Evolutionary conservation across 2,113 vertebrate species (phyloP).

Genomic region (Marmota monax): DNA sequence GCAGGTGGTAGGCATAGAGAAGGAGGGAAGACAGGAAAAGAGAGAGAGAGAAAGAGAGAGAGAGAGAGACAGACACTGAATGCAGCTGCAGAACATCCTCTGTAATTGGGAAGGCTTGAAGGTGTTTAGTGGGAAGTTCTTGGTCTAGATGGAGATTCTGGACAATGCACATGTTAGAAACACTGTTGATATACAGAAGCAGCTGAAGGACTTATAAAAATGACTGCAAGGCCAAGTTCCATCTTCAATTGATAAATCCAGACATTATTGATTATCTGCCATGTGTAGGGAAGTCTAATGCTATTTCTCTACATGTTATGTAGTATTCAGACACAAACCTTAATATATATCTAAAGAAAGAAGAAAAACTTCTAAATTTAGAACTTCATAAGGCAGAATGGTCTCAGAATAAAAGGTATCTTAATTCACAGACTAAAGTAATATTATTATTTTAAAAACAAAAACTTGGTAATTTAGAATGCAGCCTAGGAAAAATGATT

Average conservation of each 20-base stretch:
- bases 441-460: neutral
- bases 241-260: neutral
- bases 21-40: neutral
- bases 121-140: neutral
- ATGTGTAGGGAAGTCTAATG: neutral
- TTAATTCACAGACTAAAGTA: constrained; percentile 6
- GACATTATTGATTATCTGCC: neutral
- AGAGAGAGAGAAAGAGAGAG: too few relatives aligned
- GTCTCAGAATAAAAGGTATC: constrained; percentile 11
- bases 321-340: neutral
- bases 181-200: neutral
- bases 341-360: neutral
- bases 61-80: neutral
- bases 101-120: neutral
- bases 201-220: neutral
- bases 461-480: neutral
- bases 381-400: neutral
- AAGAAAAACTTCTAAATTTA: neutral
- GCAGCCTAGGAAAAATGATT: neutral
- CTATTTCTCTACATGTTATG: neutral
- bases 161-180: neutral
- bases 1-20: rapidly evolving
- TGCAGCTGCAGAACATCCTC: neutral
- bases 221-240: neutral
- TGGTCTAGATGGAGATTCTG: neutral